Evolutionary conservation across 2,888 invertebrate genomes (phyloP).

Genomic region (Leucophenga montana): DNA sequence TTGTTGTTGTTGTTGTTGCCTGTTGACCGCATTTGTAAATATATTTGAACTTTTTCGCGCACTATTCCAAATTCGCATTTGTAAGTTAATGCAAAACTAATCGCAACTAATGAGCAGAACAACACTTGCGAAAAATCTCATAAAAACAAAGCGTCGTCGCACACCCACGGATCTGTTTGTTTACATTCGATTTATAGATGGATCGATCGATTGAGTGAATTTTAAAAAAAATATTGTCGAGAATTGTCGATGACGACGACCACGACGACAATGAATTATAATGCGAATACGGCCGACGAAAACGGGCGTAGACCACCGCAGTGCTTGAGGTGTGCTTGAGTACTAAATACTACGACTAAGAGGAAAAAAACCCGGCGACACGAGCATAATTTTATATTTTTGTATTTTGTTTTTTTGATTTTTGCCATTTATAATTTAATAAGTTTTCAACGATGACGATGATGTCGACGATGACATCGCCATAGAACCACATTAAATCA

Average conservation of each 20-base stretch:
- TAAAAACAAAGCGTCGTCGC: too few relatives aligned
- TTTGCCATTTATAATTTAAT: constrained; percentile 53
- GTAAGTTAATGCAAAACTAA: too few relatives aligned
- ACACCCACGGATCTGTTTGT: too few relatives aligned
- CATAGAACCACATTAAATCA: neutral
- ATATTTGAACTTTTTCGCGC: too few relatives aligned
- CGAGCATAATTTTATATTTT: constrained; percentile 46
- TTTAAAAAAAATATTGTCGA: neutral
- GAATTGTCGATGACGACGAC: neutral
- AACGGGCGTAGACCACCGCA: constrained; percentile 43
- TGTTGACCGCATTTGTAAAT: too few relatives aligned
- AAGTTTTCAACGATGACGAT: constrained; percentile 45
- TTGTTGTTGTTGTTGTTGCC: too few relatives aligned
- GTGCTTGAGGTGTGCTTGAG: constrained; percentile 56
- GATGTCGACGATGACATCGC: neutral
- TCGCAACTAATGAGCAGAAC: too few relatives aligned
- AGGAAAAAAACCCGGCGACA: constrained; percentile 35
- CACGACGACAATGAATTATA: neutral
- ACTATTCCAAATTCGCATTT: too few relatives aligned
- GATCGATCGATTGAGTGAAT: too few relatives aligned
- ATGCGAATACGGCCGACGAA: neutral
- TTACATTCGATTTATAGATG: too few relatives aligned
- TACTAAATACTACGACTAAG: constrained; percentile 48
- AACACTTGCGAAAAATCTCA: too few relatives aligned
- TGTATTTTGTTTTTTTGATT: too few relatives aligned